Conservation (phyloP, 2,113 vertebrate species). For the Prinia subflava region DNA sequence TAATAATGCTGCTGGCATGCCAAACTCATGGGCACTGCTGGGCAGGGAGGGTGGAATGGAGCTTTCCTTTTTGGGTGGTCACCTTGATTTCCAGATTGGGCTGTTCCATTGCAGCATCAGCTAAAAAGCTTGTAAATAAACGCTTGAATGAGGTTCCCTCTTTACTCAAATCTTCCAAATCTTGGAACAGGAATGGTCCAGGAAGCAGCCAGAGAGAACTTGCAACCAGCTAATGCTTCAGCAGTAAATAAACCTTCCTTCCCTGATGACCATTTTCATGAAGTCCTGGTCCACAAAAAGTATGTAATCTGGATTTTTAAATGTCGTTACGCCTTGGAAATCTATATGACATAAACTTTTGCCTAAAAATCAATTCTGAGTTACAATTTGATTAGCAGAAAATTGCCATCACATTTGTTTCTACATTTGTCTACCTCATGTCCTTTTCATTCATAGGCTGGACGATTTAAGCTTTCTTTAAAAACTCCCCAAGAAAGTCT, state of each 20-base stretch:
- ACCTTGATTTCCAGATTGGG: not conserved
- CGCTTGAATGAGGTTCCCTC: not conserved
- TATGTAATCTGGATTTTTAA: slow-evolving; percentile 80
- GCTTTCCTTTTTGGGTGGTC: not conserved
- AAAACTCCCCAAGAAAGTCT: slow-evolving; percentile 98
- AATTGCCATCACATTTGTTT: slow-evolving; percentile 95
- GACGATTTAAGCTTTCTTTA: slow-evolving; percentile 83
- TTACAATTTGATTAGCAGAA: slow-evolving; percentile 93
- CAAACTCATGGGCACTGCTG: not conserved
- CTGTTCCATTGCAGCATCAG: not conserved
- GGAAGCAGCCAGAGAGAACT: not conserved
- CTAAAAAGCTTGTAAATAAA: not conserved
- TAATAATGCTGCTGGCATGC: not conserved
- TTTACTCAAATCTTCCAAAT: not conserved
- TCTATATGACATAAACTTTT: slow-evolving; percentile 85
- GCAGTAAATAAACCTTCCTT: slow-evolving; percentile 61
- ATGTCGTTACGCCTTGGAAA: slow-evolving; percentile 84
- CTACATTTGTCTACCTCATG: slow-evolving; percentile 89
- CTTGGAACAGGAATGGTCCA: not conserved
- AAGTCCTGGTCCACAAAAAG: slow-evolving; percentile 67
- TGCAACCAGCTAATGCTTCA: not conserved
- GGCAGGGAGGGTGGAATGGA: not conserved
- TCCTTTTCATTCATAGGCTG: slow-evolving; percentile 98
- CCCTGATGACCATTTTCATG: not conserved
- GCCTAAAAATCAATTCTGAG: slow-evolving; percentile 89